Evolutionary conservation across 2,888 invertebrate genomes (phyloP), one percentile per base, ranked within the genome.

Genomic region (Leptura quadrifasciata): DNA sequence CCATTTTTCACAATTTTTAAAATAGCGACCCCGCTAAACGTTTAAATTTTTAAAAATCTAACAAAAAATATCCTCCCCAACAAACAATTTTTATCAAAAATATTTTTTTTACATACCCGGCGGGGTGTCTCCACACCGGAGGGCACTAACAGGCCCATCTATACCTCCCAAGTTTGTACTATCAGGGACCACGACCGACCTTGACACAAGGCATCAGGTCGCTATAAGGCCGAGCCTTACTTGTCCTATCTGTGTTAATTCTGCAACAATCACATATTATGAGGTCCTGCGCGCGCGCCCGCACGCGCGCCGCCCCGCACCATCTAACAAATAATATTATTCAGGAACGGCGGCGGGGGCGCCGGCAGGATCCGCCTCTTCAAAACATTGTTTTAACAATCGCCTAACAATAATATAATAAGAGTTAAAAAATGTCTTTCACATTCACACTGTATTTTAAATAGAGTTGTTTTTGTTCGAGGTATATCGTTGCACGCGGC

Each of bases 71-170:
- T 90, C 89, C 89, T 89, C 89, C 90, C 89, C 90, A 89, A 91
- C 91, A 92, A 92, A 89, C 89, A 91, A 92, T 91, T 90, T 87
- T 91, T 92, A 92, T 92, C 92, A 92, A 92, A 92, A 92, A 92
- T 92, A 92, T 91, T 91, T 91, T 90, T 90, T 90, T 90, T 90
- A 89, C 88, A 88, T 81, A 73, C 80, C 84, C 84, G 84, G 83
- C 81, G 68, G 27, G 15, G 27, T 31, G 6, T 31, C 27, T 15
- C 55, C 18, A 68, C 60, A 47, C 71, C 75, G 54, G 67, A 64
- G 75, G 81, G 78, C 80, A 78, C 80, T 63, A 27, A 77, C 67
- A 54, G 71, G 74, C 60, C 81, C 80, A 86, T 86, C 86, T 89
- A 88, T 88, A 88, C 88, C 88, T 89, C 88, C 88, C 88, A 86